Evolutionary conservation across 2,113 vertebrate genomes (phyloP).

Genomic region (Paramisgurnus dabryanus): DNA sequence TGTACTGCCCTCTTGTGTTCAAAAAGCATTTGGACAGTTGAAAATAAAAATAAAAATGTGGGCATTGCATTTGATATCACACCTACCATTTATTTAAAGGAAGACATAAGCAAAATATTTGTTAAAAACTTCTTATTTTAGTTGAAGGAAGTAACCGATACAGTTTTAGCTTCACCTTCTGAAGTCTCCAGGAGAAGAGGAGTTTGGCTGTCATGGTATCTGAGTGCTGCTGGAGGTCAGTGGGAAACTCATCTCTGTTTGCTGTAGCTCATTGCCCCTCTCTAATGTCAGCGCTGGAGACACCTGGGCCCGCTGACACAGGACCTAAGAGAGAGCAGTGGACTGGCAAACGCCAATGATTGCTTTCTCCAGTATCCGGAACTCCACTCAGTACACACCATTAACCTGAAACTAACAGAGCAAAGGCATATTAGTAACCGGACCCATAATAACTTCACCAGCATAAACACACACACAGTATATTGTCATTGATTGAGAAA

Average conservation of each 20-base stretch:
- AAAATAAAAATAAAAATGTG: too few relatives aligned
- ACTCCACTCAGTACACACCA: constrained; percentile 70
- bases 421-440: constrained; percentile 63
- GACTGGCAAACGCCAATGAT: constrained; percentile 71
- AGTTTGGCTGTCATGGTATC: constrained; percentile 44
- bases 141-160: too few relatives aligned
- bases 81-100: too few relatives aligned
- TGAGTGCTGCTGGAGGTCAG: constrained; percentile 30
- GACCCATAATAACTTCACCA: constrained; percentile 53
- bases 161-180: too few relatives aligned
- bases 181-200: too few relatives aligned
- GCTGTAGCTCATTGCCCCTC: constrained; percentile 74
- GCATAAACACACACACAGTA: constrained; percentile 9
- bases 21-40: not conserved
- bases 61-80: too few relatives aligned
- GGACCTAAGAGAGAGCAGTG: constrained; percentile 66
- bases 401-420: constrained; percentile 65
- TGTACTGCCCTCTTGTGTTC: constrained; percentile 30
- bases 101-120: too few relatives aligned
- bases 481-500: not conserved
- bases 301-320: constrained; percentile 72
- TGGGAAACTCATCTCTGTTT: constrained; percentile 57
- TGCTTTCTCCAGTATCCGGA: constrained; percentile 75
- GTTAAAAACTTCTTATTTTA: too few relatives aligned
- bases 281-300: constrained; percentile 68